Conservation (phyloP, 2,113 vertebrate genomes). For the Manacus vitellinus region DNA sequence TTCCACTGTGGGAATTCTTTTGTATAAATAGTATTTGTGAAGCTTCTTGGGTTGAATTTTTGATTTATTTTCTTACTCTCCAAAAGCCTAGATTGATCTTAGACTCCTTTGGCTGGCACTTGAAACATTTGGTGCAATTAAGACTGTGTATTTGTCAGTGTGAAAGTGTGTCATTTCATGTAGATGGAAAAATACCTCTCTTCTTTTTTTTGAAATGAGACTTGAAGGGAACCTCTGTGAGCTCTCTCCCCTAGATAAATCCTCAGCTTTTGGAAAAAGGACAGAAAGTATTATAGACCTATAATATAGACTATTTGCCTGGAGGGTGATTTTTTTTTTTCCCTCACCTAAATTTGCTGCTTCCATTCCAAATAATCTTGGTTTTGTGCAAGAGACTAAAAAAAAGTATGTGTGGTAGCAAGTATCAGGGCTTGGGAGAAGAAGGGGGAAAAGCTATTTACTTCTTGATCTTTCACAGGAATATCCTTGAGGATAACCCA, state of each 20-base stretch:
- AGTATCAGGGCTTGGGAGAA: neutral
- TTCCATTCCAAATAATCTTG: neutral
- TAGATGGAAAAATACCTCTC: neutral
- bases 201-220: neutral
- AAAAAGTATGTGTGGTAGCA: neutral
- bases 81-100: neutral
- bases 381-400: neutral
- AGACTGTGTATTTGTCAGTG: neutral
- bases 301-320: neutral
- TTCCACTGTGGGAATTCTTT: neutral
- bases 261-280: neutral
- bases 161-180: neutral
- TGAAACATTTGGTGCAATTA: neutral
- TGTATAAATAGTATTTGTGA: neutral
- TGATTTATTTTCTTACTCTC: neutral
- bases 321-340: neutral
- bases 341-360: neutral
- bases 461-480: slow-evolving; percentile 72
- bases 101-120: neutral
- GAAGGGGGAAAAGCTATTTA: neutral
- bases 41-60: neutral
- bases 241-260: neutral
- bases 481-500: slow-evolving; percentile 86
- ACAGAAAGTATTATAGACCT: neutral
- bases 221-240: neutral